A percentile compares a stretch with the other conserved stretches of the same genome.
phyloP scores from a whole-genome alignment of 2,888 invertebrate genomes.

The Pelosia muscerda region DNA sequence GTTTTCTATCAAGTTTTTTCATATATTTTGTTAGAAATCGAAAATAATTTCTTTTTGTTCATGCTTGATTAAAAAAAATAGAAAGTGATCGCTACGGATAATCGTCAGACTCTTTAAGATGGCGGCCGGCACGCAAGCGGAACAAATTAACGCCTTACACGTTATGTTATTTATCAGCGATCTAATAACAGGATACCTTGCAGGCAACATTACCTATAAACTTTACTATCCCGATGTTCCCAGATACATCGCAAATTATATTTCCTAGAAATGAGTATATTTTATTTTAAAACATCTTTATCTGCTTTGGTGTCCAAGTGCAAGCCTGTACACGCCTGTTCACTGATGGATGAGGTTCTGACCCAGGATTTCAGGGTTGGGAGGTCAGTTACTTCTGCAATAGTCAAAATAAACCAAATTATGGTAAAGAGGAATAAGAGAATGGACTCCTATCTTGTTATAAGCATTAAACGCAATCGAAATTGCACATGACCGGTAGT shows the following conservation, averaged over 20 bases:
- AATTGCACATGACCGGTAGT: not conserved
- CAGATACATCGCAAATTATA: constrained; percentile 21
- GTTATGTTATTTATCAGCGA: constrained; percentile 42
- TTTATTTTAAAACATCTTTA: not conserved
- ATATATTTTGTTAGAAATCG: not conserved
- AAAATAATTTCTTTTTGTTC: not conserved
- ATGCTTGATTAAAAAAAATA: not conserved
- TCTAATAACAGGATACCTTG: constrained; percentile 45
- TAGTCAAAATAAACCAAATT: not conserved
- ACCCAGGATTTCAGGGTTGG: not conserved
- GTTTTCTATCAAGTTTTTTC: not conserved
- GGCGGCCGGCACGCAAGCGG: constrained; percentile 32
- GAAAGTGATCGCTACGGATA: constrained; percentile 21
- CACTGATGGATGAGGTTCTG: not conserved
- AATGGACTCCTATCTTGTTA: not conserved
- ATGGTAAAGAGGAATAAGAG: not conserved
- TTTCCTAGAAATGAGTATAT: constrained; percentile 1
- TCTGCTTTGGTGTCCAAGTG: not conserved
- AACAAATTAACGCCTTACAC: constrained; percentile 49
- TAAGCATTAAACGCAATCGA: not conserved
- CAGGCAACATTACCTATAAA: constrained; percentile 28
- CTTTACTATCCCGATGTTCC: constrained; percentile 28
- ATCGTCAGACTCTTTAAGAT: constrained; percentile 27
- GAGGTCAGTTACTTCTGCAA: too few species aligned
- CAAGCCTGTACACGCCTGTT: not conserved